Evolutionary conservation across 2,797 vertebrate genomes (phyloP).

Genomic region (Rhinophrynus dorsalis): DNA sequence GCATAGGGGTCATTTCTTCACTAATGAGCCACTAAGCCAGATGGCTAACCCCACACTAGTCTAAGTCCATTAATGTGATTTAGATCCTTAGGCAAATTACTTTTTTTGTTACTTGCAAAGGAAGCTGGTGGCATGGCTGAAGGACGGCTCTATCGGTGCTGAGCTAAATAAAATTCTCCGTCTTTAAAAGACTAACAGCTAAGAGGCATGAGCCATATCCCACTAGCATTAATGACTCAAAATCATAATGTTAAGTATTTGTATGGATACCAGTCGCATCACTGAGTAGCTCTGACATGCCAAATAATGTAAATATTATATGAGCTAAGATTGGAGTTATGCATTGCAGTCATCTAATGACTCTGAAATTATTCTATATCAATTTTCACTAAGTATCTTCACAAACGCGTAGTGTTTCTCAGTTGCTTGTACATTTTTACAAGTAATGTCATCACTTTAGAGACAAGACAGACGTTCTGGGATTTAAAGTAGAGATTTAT

Average conservation of each 20-base stretch:
- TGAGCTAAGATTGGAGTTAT: background rate
- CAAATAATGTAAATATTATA: background rate
- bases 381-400: background rate
- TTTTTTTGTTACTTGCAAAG: background rate
- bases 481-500: too few relatives aligned
- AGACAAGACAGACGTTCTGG: background rate
- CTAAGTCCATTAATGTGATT: conserved; percentile 52
- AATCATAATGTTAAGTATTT: conserved; percentile 19
- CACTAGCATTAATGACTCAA: background rate
- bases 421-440: background rate
- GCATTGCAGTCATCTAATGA: background rate
- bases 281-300: background rate
- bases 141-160: conserved; percentile 1
- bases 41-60: conserved; percentile 55
- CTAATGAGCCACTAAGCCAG: conserved; percentile 62
- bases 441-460: background rate
- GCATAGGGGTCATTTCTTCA: conserved; percentile 58
- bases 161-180: background rate
- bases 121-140: conserved; percentile 23
- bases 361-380: conserved; percentile 6
- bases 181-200: conserved; percentile 27
- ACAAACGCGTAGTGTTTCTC: background rate
- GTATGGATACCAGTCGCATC: background rate
- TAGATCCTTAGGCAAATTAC: conserved; percentile 58
- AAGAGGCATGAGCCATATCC: background rate